phyloP scores from a whole-genome alignment of 2,888 invertebrate genomes.

The Alloscopus bannaensis region DNA sequence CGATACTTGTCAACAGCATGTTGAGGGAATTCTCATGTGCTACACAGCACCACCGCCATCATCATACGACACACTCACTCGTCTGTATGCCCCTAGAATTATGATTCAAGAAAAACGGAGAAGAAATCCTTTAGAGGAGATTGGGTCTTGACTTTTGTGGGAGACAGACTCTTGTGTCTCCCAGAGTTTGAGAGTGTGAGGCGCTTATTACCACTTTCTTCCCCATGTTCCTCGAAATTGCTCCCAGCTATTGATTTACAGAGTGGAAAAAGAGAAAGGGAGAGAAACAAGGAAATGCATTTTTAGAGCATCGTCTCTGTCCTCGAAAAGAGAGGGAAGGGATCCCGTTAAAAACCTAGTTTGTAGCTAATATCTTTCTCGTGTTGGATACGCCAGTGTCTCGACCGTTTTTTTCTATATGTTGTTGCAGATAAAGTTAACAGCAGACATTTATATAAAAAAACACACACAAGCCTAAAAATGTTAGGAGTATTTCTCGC shows the following conservation, averaged over 20 bases:
- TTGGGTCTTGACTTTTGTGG: slow-evolving; percentile 1
- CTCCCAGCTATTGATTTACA: slow-evolving; percentile 53
- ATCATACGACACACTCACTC: neutral
- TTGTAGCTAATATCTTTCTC: too few species aligned
- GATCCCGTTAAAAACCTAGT: too few species aligned
- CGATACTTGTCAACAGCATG: slow-evolving; percentile 39
- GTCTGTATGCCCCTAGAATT: slow-evolving; percentile 13
- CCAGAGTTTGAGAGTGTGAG: neutral
- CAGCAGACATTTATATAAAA: too few species aligned
- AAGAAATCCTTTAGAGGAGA: neutral
- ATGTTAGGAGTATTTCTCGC: too few species aligned
- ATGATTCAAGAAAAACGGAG: slow-evolving; percentile 7
- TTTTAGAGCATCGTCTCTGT: slow-evolving; percentile 32
- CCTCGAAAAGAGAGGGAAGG: too few species aligned
- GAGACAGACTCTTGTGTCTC: slow-evolving; percentile 11
- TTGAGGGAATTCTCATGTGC: slow-evolving; percentile 23
- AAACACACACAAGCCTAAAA: too few species aligned
- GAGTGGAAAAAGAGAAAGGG: too few species aligned
- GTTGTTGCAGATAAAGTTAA: too few species aligned
- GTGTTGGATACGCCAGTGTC: too few species aligned
- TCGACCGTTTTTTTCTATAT: too few species aligned
- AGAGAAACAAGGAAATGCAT: slow-evolving; percentile 57
- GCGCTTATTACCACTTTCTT: slow-evolving; percentile 28
- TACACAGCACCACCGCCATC: slow-evolving; percentile 19
- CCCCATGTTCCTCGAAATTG: too few species aligned